Evolutionary conservation across 1,140 invertebrate species (phyloP), one percentile per base, ranked within the genome.

Genomic region (Drosophila tropicalis): DNA sequence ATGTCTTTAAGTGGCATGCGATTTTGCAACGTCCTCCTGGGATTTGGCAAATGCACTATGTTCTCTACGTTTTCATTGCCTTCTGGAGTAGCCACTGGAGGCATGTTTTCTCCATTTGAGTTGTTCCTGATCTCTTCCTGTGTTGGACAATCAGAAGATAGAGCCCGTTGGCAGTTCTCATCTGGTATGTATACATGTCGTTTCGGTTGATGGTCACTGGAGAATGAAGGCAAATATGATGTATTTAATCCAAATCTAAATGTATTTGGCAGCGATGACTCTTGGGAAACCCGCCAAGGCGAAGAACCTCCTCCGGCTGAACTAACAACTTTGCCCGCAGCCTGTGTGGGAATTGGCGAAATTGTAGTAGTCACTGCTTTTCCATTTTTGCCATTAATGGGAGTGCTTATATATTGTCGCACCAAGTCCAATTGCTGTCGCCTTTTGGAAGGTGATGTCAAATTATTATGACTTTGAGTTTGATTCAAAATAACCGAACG

Each of bases 201-300:
- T 10, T 40, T 40, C 1, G 62, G 68, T 61, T 85, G 57, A 22
- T 75, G 79, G 40, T 91, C 90, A 80, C 90, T 90, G 44, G 90
- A 91, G 62, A 89, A 91, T 2, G 90, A 91, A 0, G 90, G 90
- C 17, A 91, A 44, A n/a, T 85, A 74, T 10, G 77, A 86, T 34
- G 68, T 85, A 39, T 91, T 89, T 6, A 79, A 68, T 10, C 76
- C 76, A 39, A 91, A 91, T 25, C 58, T 61, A 47, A 91, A 91
- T 17, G 81, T 77, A 51, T 78, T 82, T 1, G 90, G 90, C 62
- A 91, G 19, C 6, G 66, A 36, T 1, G 62, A 58, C 17, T 78
- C 71, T 17, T 87, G 86, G 7, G 79, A 62, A 7, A 91, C 76
- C 9, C 90, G 90, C 90, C 90, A 91, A 1, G 90, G 90, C 5